A percentile compares a stretch with the other conserved stretches of the same genome.
phyloP scores from a whole-genome alignment of 2,113 vertebrate genomes.

The Cromileptes altivelis region DNA sequence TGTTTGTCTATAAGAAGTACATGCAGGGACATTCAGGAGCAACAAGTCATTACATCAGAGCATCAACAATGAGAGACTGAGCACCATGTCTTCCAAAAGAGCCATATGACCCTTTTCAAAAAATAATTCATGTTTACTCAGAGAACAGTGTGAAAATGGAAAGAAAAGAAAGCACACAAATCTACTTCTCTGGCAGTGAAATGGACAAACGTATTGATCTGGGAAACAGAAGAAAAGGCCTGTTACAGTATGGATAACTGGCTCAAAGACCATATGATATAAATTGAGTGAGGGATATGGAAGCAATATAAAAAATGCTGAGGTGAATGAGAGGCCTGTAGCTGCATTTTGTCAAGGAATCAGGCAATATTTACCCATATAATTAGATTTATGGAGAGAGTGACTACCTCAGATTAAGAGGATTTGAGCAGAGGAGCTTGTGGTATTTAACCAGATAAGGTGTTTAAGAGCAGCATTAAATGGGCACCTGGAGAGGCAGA shows the following conservation, averaged over 20 bases:
- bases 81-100: not conserved
- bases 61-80: not conserved
- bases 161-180: not conserved
- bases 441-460: constrained; percentile 46
- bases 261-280: not conserved
- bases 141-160: not conserved
- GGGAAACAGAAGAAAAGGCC: not conserved
- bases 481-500: constrained; percentile 33
- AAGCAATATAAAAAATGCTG: not conserved
- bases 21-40: not conserved
- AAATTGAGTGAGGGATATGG: constrained; percentile 1
- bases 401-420: constrained; percentile 43
- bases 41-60: not conserved
- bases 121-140: not conserved
- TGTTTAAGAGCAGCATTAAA: constrained; percentile 40
- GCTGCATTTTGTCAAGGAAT: constrained; percentile 37
- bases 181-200: not conserved
- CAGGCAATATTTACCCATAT: constrained; percentile 44
- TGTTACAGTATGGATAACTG: not conserved
- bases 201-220: not conserved
- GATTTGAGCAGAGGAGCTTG: constrained; percentile 23
- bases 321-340: constrained; percentile 14
- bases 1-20: not conserved
- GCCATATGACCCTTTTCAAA: not conserved
- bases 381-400: constrained; percentile 39